A percentile compares a stretch with the other conserved stretches of the same genome.
These are phyloP conservation scores for Drosophila kohkoa DNA, from an alignment of 1,140 invertebrate species.

Conservation along the genomic window DNA sequence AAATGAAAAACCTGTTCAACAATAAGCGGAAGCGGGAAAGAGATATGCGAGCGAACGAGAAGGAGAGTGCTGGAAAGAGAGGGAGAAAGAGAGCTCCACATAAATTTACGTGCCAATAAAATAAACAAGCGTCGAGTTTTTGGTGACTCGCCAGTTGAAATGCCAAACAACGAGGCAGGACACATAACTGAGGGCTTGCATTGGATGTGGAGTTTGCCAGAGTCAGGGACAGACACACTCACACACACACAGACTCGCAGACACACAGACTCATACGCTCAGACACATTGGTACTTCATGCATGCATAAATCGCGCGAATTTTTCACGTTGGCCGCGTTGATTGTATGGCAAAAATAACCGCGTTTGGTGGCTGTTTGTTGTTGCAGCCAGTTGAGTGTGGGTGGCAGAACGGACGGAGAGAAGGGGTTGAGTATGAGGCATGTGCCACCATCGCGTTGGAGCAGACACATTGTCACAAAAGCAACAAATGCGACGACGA, in stretches of 20 bases:
- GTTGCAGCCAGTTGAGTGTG: slow-evolving; percentile 12
- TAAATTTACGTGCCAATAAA: slow-evolving; percentile 83
- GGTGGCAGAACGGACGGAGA: background rate
- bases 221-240: slow-evolving; percentile 44
- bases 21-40: slow-evolving; percentile 11
- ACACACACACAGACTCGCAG: slow-evolving; percentile 23
- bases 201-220: slow-evolving; percentile 19
- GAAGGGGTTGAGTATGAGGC: background rate
- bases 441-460: slow-evolving; percentile 4
- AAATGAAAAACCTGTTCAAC: slow-evolving; percentile 45
- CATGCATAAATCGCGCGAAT: slow-evolving; percentile 81
- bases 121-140: slow-evolving; percentile 79
- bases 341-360: slow-evolving; percentile 73
- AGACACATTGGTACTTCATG: slow-evolving; percentile 51
- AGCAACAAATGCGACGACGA: slow-evolving; percentile 67
- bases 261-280: slow-evolving; percentile 18
- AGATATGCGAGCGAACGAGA: background rate
- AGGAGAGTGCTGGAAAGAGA: background rate
- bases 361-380: slow-evolving; percentile 56
- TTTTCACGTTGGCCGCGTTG: slow-evolving; percentile 73
- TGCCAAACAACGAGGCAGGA: slow-evolving; percentile 38
- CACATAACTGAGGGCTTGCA: slow-evolving; percentile 23
- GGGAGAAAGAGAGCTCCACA: slow-evolving; percentile 46
- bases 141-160: slow-evolving; percentile 70
- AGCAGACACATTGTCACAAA: slow-evolving; percentile 72